Base-by-base conservation (phyloP, 2,113 vertebrate species). In the Plectropomus leopardus region DNA sequence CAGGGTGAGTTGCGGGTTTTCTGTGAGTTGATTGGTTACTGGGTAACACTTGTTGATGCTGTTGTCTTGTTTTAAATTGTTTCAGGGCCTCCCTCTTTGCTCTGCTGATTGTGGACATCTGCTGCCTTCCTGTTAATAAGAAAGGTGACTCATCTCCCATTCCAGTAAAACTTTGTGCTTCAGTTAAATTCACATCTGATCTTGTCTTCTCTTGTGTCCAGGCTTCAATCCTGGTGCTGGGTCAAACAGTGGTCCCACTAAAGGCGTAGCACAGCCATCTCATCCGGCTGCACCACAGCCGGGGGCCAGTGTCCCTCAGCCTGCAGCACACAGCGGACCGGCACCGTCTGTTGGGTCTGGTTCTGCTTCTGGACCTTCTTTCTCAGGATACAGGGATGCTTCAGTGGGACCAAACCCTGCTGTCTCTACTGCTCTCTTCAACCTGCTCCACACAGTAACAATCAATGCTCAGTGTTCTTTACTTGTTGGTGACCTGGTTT, bases 11-110 rank as follows among this genome's bases (percentile, higher is more conserved):
- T 9, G 8, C 1, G 1, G 7, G 0, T 0, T 2, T 1, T 0
- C 1, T 1, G 14, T 45, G 14, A 2, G 8, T 40, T 57, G 13
- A 11, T 0, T 58, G 1, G 1, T 53, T 32, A n/a, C 15, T 16
- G 17, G 1, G 14, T 26, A 36, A 3, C 5, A 13, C 0, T 1
- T 72, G 50, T 23, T 16, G 6, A 5, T 53, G 0, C 4, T 10
- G 3, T 15, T 24, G 6, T 76, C 1, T 32, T 36, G 0, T 32
- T 58, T 69, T 11, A 5, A 42, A 19, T 6, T 28, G 0, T 48
- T 76, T 26, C 36, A 89, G 86, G 76, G 23, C 5, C 65, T 71
- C 45, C 17, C 47, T 86, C 47, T 63, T 77, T 67, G 75, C 54
- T 40, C 10, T 82, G 80, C 77, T 91, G 44, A 8, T 76, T 54